Conservation (phyloP, 2,113 vertebrate species). For the Chionodraco myersi region DNA sequence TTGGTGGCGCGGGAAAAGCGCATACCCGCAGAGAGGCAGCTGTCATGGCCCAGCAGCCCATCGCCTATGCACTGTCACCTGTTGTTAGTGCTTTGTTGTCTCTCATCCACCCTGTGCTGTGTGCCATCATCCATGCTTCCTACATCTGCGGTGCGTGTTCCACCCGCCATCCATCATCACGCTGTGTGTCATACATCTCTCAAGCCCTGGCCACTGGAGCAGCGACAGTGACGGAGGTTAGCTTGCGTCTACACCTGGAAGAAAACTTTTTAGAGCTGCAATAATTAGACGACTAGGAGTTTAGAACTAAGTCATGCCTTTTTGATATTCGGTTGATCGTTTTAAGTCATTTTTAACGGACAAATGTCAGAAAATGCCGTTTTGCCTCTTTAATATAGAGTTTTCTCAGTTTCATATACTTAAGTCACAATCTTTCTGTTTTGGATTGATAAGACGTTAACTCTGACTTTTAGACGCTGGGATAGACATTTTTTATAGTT, state of each 20-base stretch:
- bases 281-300: too few relatives aligned
- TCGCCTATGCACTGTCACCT: constrained; percentile 53
- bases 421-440: too few relatives aligned
- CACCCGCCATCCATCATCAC: constrained; percentile 53
- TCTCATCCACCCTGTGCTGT: constrained; percentile 35
- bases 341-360: too few relatives aligned
- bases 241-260: constrained; percentile 4
- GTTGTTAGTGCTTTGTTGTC: constrained; percentile 37
- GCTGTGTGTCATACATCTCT: constrained; percentile 32
- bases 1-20: constrained; percentile 15
- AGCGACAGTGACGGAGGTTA: not conserved
- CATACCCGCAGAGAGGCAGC: constrained; percentile 44
- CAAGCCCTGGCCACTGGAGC: constrained; percentile 68
- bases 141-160: constrained; percentile 41
- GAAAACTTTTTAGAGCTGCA: not conserved
- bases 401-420: too few relatives aligned
- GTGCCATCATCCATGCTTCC: constrained; percentile 47
- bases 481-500: too few relatives aligned
- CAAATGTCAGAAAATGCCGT: too few relatives aligned
- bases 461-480: too few relatives aligned
- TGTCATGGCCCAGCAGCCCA: constrained; percentile 46
- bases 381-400: too few relatives aligned
- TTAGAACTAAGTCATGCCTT: too few relatives aligned
- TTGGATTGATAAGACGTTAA: too few relatives aligned
- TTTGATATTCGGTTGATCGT: too few relatives aligned